Evolutionary conservation across 2,888 invertebrate species (phyloP).

Genomic region (Pheosia tremula): DNA sequence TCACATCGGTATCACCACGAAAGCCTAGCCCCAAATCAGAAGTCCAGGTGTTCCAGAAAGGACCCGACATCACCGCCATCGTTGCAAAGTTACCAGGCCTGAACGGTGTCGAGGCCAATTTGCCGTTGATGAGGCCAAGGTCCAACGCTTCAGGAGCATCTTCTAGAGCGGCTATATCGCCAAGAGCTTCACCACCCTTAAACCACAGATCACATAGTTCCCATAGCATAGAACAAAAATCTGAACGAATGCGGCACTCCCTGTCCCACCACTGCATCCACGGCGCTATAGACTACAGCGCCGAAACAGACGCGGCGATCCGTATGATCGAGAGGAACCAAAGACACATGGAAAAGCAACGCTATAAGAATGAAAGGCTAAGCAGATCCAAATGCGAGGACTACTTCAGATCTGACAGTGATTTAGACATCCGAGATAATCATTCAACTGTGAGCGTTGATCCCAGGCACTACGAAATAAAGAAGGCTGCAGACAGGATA

Average conservation of each 20-base stretch:
- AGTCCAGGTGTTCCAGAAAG: slow-evolving; percentile 90
- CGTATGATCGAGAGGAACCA: slow-evolving; percentile 85
- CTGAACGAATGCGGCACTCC: slow-evolving; percentile 71
- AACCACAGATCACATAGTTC: slow-evolving; percentile 74
- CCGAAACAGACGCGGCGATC: slow-evolving; percentile 84
- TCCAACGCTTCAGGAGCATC: slow-evolving; percentile 85
- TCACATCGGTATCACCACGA: slow-evolving; percentile 82
- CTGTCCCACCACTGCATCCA: slow-evolving; percentile 78
- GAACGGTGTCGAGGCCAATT: slow-evolving; percentile 69
- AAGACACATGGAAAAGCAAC: slow-evolving; percentile 84
- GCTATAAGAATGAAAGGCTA: slow-evolving; percentile 72
- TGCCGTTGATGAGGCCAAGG: slow-evolving; percentile 80
- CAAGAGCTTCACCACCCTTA: slow-evolving; percentile 60
- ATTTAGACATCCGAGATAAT: slow-evolving; percentile 61
- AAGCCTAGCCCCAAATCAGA: slow-evolving; percentile 80
- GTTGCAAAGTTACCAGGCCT: slow-evolving; percentile 87
- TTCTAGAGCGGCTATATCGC: slow-evolving; percentile 74
- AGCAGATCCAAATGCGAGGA: slow-evolving; percentile 70
- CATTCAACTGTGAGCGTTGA: slow-evolving; percentile 50
- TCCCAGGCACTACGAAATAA: slow-evolving; percentile 63
- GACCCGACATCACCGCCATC: slow-evolving; percentile 90
- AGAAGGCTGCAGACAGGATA: slow-evolving; percentile 72
- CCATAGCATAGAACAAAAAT: slow-evolving; percentile 75
- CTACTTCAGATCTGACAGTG: slow-evolving; percentile 72
- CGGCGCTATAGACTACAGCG: slow-evolving; percentile 80